Evolutionary conservation across 2,797 vertebrate genomes (phyloP), one percentile per base, ranked within the genome.

Genomic region (Channa striata): DNA sequence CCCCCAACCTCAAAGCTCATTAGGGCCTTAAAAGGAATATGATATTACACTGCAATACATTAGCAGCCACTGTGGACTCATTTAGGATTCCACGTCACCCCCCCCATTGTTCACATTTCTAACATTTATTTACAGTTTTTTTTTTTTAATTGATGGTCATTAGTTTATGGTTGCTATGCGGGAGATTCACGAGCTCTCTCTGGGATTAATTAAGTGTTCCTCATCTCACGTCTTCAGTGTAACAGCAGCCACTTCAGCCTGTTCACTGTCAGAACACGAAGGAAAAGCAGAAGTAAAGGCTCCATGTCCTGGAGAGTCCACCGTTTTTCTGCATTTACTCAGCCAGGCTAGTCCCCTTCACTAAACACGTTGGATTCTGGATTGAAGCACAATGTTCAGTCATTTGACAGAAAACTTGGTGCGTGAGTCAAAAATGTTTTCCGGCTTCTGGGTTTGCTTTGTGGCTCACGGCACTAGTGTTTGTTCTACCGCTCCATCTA

Each of bases 181-280:
- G 59, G 20, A 39, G 16, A 62, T 37, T 78, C 48, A 25, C 7
- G 8, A 9, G 54, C 17, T 52, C 60, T 17, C 76, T 53, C 19
- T 44, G 76, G 63, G 74, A 53, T 69, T 62, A 69, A 69, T 82
- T 65, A 66, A 30, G 6, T 19, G 16, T 68, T 64, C 33, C 52
- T 68, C n/a, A n/a, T 40, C 54, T 68, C 59, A 33, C 56, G 33
- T 34, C 33, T 6, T 34, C 44, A 7, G 5, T 23, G 42, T 5
- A 34, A 25, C 9, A 5, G 16, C 59, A 51, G 66, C 21, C 30
- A 30, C 39, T 53, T 25, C 23, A 33, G 39, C 16, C 48, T 16
- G 17, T 36, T n/a, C 20, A 8, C 8, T 11, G 43, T 61, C 43
- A 40, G n/a, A 34, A 21, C 42, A 43, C 10, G 9, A 30, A 30